phyloP scores from a whole-genome alignment of 2,797 vertebrate genomes.

The Myiotriccus ornatus region DNA sequence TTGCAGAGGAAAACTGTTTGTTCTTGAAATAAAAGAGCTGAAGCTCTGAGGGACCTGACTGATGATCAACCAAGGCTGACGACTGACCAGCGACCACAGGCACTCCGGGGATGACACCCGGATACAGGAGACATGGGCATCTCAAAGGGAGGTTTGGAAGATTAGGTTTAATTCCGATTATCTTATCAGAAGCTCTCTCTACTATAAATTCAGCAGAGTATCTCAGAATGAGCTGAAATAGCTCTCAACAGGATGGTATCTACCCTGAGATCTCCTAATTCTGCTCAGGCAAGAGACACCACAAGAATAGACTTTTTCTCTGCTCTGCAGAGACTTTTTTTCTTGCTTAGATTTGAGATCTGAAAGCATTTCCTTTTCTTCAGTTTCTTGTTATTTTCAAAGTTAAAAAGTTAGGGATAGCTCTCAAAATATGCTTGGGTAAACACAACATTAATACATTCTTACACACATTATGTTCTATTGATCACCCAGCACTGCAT shows the following conservation, averaged over 20 bases:
- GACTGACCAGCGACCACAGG: background rate
- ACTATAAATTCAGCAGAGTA: slow-evolving; percentile 12
- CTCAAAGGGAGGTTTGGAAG: background rate
- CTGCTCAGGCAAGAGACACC: background rate
- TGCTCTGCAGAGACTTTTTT: background rate
- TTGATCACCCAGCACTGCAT: background rate
- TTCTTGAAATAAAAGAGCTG: background rate
- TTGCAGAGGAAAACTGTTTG: background rate
- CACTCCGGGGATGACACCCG: background rate
- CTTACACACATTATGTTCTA: background rate
- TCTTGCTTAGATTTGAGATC: background rate
- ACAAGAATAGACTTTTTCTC: background rate
- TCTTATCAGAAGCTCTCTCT: background rate
- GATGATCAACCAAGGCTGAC: background rate
- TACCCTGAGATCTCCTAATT: slow-evolving; percentile 43
- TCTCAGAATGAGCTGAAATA: slow-evolving; percentile 25
- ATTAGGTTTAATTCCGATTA: slow-evolving; percentile 26
- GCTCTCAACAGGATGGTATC: slow-evolving; percentile 23
- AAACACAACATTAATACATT: background rate
- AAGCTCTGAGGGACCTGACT: background rate
- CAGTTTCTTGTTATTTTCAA: background rate
- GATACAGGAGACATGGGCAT: background rate
- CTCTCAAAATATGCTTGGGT: background rate
- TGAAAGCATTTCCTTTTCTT: background rate
- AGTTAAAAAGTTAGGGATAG: background rate